Percentiles rank a stretch among this genome's conserved stretches.
These are phyloP conservation scores for Cyphomyrus discorhynchus DNA, from an alignment of 2,113 vertebrate species.

Conservation along the genomic window DNA sequence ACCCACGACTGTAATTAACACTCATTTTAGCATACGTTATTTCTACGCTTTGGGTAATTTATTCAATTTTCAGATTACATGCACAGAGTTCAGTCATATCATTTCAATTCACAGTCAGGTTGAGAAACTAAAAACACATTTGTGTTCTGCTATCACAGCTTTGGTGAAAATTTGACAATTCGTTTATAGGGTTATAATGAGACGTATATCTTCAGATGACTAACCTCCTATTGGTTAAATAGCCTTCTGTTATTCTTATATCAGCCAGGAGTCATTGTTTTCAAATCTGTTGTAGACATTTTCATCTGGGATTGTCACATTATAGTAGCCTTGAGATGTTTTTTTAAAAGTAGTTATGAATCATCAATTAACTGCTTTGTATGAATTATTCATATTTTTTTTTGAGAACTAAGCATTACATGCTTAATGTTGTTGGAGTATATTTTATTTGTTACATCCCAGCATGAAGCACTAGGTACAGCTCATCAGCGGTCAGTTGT, in stretches of 20 bases:
- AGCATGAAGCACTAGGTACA: slow-evolving; percentile 28
- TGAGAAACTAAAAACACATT: neutral
- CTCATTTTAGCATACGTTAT: slow-evolving; percentile 7
- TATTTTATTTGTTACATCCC: slow-evolving; percentile 41
- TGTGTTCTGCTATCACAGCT: neutral
- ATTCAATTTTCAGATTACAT: slow-evolving; percentile 15
- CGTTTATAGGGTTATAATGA: neutral
- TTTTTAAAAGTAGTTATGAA: slow-evolving; percentile 29
- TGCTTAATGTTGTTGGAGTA: slow-evolving; percentile 47
- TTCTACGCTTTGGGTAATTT: slow-evolving; percentile 14
- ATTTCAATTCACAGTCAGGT: slow-evolving; percentile 8
- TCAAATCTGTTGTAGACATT: slow-evolving; percentile 32
- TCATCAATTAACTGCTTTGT: slow-evolving; percentile 45
- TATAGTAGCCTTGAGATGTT: slow-evolving; percentile 38
- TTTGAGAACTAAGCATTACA: slow-evolving; percentile 35
- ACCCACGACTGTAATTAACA: slow-evolving; percentile 13
- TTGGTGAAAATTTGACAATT: slow-evolving; percentile 11
- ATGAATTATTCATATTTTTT: slow-evolving; percentile 30
- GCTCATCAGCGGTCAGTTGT: slow-evolving; percentile 50
- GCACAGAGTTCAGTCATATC: slow-evolving; percentile 2
- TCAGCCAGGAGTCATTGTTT: slow-evolving; percentile 24
- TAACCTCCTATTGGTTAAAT: neutral
- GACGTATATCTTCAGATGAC: neutral
- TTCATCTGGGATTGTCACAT: slow-evolving; percentile 32
- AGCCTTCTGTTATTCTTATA: slow-evolving; percentile 22